Percentiles rank a stretch among this genome's conserved stretches.
These are phyloP conservation scores for Rhabdornis inornatus DNA, from an alignment of 2,113 vertebrate species.

Conservation along the genomic window DNA sequence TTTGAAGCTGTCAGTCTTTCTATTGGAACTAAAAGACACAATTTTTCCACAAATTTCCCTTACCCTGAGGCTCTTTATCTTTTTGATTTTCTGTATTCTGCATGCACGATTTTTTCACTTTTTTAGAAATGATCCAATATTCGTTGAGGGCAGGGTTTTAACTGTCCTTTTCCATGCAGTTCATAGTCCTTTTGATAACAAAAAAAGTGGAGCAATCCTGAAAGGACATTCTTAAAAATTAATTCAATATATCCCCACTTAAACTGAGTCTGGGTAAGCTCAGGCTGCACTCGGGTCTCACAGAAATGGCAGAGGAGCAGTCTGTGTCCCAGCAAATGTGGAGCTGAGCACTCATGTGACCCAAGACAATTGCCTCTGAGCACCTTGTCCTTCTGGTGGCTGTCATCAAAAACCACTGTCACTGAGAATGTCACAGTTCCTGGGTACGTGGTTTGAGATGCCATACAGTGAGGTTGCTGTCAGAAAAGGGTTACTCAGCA, in stretches of 20 bases:
- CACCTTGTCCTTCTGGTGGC: background rate
- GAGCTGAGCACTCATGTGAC: background rate
- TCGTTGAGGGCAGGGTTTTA: background rate
- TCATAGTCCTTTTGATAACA: background rate
- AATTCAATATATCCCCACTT: background rate
- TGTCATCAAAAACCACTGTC: background rate
- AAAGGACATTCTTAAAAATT: background rate
- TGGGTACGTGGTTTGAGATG: background rate
- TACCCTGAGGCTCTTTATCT: background rate
- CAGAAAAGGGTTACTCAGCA: background rate
- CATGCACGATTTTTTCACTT: background rate
- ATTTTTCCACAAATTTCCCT: background rate
- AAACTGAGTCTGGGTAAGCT: background rate
- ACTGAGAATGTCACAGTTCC: background rate
- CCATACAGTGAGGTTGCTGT: background rate
- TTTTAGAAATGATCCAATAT: background rate
- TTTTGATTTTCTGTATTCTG: slow-evolving; percentile 1
- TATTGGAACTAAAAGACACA: background rate
- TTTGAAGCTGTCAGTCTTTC: background rate
- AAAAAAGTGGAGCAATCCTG: background rate
- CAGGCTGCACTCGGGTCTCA: background rate
- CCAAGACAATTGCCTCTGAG: fast-evolving
- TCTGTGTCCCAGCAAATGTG: background rate
- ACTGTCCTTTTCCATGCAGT: background rate
- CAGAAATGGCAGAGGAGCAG: background rate